Conservation (phyloP, 2,888 invertebrate species). For the Ophion ventricosus region DNA sequence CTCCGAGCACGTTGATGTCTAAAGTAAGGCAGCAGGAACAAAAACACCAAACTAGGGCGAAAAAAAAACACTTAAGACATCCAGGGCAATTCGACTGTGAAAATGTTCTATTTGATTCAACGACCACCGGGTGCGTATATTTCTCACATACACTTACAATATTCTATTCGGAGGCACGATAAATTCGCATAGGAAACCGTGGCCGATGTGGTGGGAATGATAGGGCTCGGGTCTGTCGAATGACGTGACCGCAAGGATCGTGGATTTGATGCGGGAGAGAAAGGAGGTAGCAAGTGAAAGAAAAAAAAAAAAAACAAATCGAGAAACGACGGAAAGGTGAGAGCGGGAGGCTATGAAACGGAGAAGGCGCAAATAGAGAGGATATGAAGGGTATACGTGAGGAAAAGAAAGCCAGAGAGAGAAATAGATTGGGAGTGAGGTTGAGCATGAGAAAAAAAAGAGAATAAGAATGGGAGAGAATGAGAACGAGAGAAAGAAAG, state of each 20-base stretch:
- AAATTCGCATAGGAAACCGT: constrained; percentile 9
- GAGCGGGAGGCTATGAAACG: not conserved
- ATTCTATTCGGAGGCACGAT: no score
- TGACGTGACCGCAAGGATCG: not conserved
- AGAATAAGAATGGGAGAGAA: not conserved
- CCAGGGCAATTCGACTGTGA: no score
- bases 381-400: not conserved
- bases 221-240: not conserved
- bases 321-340: not conserved
- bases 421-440: constrained; percentile 37
- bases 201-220: constrained; percentile 12
- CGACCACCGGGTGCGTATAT: no score
- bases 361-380: constrained; percentile 1
- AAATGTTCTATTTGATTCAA: no score
- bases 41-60: no score
- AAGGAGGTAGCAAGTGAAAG: not conserved
- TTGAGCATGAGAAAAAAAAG: not conserved
- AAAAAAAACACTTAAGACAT: no score
- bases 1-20: no score
- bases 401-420: not conserved
- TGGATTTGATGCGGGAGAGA: not conserved
- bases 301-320: not conserved
- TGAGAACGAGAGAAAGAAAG: not conserved
- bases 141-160: no score
- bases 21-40: no score